Conservation (phyloP, 1,140 invertebrate species). For the Dendrolimus kikuchii region DNA sequence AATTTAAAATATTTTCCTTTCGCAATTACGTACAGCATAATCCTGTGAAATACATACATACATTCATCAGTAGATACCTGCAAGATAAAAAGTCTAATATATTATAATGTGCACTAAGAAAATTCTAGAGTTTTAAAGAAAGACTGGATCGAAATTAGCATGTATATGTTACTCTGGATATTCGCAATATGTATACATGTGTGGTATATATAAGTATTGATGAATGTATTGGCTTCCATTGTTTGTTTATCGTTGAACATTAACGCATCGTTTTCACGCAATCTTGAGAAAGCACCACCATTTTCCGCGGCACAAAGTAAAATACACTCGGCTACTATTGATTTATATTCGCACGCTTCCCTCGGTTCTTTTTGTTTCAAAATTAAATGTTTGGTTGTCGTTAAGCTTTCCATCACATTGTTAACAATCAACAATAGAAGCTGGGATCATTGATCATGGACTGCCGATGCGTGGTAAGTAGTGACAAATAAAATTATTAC, state of each 20-base stretch:
- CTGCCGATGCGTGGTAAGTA: too few relatives aligned
- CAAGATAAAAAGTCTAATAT: too few relatives aligned
- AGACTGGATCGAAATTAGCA: neutral
- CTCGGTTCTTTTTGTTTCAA: constrained; percentile 4
- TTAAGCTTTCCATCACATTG: too few relatives aligned
- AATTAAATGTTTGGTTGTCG: constrained; percentile 3
- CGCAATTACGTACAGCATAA: too few relatives aligned
- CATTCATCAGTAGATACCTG: too few relatives aligned
- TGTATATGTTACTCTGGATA: constrained; percentile 8
- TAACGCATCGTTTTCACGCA: constrained; percentile 24
- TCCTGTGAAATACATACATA: too few relatives aligned
- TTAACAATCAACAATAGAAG: too few relatives aligned
- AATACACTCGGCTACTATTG: constrained; percentile 3
- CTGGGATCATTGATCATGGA: too few relatives aligned
- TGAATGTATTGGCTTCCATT: constrained; percentile 40
- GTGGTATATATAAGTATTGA: constrained; percentile 52
- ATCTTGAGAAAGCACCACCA: constrained; percentile 22
- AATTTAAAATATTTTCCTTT: too few relatives aligned
- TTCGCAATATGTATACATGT: constrained; percentile 24
- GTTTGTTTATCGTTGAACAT: constrained; percentile 24
- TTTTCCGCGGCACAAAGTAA: constrained; percentile 20
- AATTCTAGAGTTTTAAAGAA: too few relatives aligned
- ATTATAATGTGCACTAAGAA: too few relatives aligned
- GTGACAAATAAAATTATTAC: too few relatives aligned
- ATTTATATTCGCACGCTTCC: constrained; percentile 11